Evolutionary conservation across 2,888 invertebrate species (phyloP), one percentile per base, ranked within the genome.

Genomic region (Entomobrya multifasciata): DNA sequence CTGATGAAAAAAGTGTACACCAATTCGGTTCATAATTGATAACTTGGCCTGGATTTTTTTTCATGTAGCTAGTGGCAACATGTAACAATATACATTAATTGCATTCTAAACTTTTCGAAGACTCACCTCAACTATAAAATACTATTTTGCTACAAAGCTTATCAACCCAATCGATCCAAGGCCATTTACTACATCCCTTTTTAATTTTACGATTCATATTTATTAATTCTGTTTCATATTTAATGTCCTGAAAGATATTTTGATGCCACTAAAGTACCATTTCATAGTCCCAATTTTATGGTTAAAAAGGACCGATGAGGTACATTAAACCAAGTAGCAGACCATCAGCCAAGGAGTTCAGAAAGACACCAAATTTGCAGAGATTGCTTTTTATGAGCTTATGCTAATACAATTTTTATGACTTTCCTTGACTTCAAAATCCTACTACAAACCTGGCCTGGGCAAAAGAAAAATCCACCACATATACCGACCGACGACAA

Each of bases 341-440:
- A 57, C 10, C n/a, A 20, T 22, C 55, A 22, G 10, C n/a, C 11
- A 10, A 11, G 57, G 10, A 22, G 25, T 57, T 22, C 5, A 11
- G 57, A 47, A 25, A 70, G 70, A 47, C 47, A 49, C 70, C 47
- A 25, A 70, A 70, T 70, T 70, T 70, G 70, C 70, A 20, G 13
- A 49, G 47, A 70, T 49, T 70, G 47, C n/a, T 70, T 70, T n/a
- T 70, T 70, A 70, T 70, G 70, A 49, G 70, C 47, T 70, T 70
- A 70, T 70, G 70, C 70, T 70, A 70, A 70, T 70, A 22, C 47
- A 27, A 10, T 25, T 70, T 70, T 70, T 47, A 70, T 49, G 47
- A 25, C 70, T 70, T 70, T 47, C 70, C 70, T 70, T 15, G 60
- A 60, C 57, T 11, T 57, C 3, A 52, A n/a, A n/a, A 4, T 17